phyloP scores from a whole-genome alignment of 1,140 invertebrate genomes.

The Nasonia vitripennis region DNA sequence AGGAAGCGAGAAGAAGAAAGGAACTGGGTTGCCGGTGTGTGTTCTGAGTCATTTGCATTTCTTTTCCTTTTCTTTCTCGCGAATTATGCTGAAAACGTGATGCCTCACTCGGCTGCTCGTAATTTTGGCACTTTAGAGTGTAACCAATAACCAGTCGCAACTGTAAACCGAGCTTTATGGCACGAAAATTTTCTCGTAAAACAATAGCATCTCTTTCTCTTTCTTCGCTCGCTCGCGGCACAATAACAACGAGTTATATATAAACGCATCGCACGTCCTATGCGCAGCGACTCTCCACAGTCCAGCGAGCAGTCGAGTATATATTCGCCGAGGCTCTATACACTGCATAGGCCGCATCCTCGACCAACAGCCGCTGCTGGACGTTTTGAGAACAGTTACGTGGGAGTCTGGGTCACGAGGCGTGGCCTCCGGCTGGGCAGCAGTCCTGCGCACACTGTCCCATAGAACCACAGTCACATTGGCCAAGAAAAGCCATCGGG shows the following conservation, averaged over 20 bases:
- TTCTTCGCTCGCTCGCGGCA: neutral
- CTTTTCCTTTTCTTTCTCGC: neutral
- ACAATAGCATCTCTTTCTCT: slow-evolving; percentile 12
- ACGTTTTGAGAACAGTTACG: slow-evolving; percentile 72
- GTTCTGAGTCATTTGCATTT: neutral
- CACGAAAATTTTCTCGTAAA: too few species aligned
- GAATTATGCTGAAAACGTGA: slow-evolving; percentile 10
- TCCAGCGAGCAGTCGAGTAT: neutral
- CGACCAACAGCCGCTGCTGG: neutral
- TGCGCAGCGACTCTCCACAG: neutral
- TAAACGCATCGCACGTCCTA: neutral
- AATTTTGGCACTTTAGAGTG: neutral
- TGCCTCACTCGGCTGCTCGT: neutral
- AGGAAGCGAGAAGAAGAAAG: neutral
- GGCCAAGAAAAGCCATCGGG: slow-evolving; percentile 72
- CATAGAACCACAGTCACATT: slow-evolving; percentile 74
- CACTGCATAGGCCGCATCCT: neutral
- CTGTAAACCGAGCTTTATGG: too few species aligned
- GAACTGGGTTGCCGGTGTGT: neutral
- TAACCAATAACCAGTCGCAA: neutral
- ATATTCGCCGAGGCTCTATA: neutral
- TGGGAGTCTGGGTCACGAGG: slow-evolving; percentile 75
- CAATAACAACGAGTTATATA: neutral
- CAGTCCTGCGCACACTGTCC: slow-evolving; percentile 64
- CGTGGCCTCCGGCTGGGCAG: slow-evolving; percentile 71